phyloP scores from a whole-genome alignment of 2,888 invertebrate species.

The Strigamia crassipes region DNA sequence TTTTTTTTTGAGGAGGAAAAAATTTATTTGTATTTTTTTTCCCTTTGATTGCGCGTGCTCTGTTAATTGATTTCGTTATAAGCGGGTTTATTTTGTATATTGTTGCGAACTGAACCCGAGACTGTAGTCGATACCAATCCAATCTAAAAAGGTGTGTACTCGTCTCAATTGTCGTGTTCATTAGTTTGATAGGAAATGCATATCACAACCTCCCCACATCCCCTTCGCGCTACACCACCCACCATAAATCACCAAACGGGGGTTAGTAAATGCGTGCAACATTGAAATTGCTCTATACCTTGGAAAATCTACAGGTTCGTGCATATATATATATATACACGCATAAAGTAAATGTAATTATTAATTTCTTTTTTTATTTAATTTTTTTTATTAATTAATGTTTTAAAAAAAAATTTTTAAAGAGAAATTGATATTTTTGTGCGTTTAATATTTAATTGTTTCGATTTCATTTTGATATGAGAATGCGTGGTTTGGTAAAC shows the following conservation, averaged over 20 bases:
- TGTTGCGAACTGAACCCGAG: constrained; percentile 7
- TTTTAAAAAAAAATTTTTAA: not conserved
- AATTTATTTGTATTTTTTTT: not conserved
- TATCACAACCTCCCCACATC: constrained; percentile 5
- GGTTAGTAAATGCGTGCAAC: not conserved
- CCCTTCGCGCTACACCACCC: constrained; percentile 14
- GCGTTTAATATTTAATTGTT: no score
- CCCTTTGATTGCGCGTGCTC: not conserved
- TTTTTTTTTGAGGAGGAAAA: not conserved
- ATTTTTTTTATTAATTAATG: not conserved
- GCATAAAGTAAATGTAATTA: not conserved
- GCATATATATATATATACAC: no score
- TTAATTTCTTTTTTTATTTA: not conserved
- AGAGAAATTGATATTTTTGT: no score
- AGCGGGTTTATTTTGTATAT: constrained; percentile 16
- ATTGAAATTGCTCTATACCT: not conserved
- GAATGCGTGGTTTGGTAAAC: no score
- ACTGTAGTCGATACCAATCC: constrained; percentile 42
- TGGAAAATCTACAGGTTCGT: constrained; percentile 12
- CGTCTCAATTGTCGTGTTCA: constrained; percentile 44
- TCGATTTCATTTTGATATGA: no score
- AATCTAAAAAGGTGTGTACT: constrained; percentile 45
- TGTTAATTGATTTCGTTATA: constrained; percentile 39
- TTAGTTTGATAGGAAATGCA: constrained; percentile 45
- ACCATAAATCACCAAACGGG: constrained; percentile 43